Evolutionary conservation across 2,888 invertebrate species (phyloP).

Genomic region (Aricia artaxerxes): DNA sequence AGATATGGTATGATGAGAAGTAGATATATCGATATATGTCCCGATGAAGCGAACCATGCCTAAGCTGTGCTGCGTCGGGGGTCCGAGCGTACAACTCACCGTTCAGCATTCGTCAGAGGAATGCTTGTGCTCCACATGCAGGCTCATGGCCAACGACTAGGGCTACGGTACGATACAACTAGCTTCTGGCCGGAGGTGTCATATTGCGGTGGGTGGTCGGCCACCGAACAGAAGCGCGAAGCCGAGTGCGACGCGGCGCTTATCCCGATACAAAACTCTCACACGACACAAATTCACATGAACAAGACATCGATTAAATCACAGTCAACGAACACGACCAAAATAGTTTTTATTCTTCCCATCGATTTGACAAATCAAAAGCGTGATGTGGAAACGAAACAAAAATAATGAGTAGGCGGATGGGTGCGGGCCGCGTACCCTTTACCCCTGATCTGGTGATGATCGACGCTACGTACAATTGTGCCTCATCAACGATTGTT

Average conservation of each 20-base stretch:
- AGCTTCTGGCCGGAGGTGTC: slow-evolving; percentile 67
- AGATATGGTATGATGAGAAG: slow-evolving; percentile 31
- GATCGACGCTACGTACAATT: slow-evolving; percentile 36
- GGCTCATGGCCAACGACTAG: slow-evolving; percentile 67
- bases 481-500: slow-evolving; percentile 8
- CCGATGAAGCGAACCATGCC: slow-evolving; percentile 42
- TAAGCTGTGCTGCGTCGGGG: slow-evolving; percentile 39
- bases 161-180: slow-evolving; percentile 64
- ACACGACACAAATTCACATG: slow-evolving; percentile 80
- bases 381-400: slow-evolving; percentile 61
- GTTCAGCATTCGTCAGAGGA: slow-evolving; percentile 72
- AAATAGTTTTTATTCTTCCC: slow-evolving; percentile 73
- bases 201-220: slow-evolving; percentile 64
- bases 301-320: slow-evolving; percentile 74
- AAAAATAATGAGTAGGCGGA: slow-evolving; percentile 52
- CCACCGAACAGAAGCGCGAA: slow-evolving; percentile 69
- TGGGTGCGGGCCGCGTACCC: slow-evolving; percentile 33
- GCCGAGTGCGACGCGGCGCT: slow-evolving; percentile 75
- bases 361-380: slow-evolving; percentile 63
- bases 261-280: slow-evolving; percentile 57
- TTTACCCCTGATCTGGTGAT: slow-evolving; percentile 39
- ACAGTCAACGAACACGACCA: slow-evolving; percentile 76
- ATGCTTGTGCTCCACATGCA: slow-evolving; percentile 75
- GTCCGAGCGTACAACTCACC: slow-evolving; percentile 70
- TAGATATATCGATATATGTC: slow-evolving; percentile 44